Evolutionary conservation across 2,113 vertebrate species (phyloP).

Genomic region (Chrysochloris asiatica): DNA sequence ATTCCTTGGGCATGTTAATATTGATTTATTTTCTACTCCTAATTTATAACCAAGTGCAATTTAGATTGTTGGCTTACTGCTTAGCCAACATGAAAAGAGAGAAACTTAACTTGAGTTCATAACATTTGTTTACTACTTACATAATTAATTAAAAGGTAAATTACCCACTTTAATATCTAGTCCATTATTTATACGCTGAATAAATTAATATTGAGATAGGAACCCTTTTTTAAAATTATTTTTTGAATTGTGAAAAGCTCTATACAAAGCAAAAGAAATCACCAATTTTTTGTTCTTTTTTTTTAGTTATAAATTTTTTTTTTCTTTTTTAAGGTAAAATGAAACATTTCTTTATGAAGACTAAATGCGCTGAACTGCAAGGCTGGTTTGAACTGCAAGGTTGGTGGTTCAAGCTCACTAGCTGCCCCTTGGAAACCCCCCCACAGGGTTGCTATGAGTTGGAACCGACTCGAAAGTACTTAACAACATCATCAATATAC

Average conservation of each 20-base stretch:
- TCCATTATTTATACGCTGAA: background rate
- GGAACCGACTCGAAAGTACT: too few species aligned
- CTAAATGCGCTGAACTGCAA: too few species aligned
- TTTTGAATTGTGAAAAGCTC: constrained; percentile 11
- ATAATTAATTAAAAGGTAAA: background rate
- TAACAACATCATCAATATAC: too few species aligned
- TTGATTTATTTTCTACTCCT: background rate
- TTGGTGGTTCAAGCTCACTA: too few species aligned
- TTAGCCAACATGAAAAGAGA: background rate
- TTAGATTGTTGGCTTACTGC: background rate
- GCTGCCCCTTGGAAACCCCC: too few species aligned
- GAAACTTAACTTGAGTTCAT: background rate
- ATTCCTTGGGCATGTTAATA: constrained; percentile 5
- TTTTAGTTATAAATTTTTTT: background rate
- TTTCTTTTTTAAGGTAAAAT: background rate
- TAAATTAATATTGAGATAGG: background rate
- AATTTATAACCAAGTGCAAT: background rate
- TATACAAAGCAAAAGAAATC: background rate
- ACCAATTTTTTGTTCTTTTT: background rate
- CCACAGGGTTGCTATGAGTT: too few species aligned
- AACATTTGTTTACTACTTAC: background rate
- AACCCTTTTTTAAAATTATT: background rate
- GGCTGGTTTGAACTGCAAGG: too few species aligned
- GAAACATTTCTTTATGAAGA: constrained; percentile 18
- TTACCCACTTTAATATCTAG: constrained; percentile 3